Percentiles rank a stretch among this genome's conserved stretches.
These are phyloP conservation scores for Stylophora pistillata DNA, from an alignment of 64 coral and sea anemone species.

Conservation along the genomic window DNA sequence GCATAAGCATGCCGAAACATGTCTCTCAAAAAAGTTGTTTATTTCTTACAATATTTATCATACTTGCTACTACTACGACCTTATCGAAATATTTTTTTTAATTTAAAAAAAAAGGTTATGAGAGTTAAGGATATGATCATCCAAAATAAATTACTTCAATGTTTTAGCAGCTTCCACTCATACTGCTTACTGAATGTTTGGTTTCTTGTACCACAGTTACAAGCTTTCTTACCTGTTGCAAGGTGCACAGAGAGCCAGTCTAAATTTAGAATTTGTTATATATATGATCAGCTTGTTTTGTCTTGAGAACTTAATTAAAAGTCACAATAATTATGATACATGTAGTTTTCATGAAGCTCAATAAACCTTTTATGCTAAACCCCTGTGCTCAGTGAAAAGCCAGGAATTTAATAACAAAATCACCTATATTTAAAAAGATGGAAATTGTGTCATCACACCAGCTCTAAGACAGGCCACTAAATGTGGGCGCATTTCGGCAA, in stretches of 20 bases:
- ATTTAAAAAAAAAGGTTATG: constrained; percentile 57
- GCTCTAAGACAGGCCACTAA: constrained; percentile 15
- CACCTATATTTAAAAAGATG: constrained; percentile 13
- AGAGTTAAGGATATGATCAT: constrained; percentile 27
- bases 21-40: too few relatives aligned
- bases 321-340: not conserved
- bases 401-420: not conserved
- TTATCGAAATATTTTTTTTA: too few relatives aligned
- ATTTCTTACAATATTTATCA: too few relatives aligned
- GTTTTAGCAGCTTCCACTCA: not conserved
- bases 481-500: too few relatives aligned
- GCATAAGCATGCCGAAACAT: too few relatives aligned
- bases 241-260: too few relatives aligned
- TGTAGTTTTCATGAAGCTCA: not conserved
- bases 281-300: constrained; percentile 9
- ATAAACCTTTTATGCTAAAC: not conserved
- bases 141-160: constrained; percentile 22
- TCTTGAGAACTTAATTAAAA: not conserved
- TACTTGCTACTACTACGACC: too few relatives aligned
- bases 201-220: too few relatives aligned
- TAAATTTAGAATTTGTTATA: too few relatives aligned
- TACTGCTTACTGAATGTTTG: too few relatives aligned
- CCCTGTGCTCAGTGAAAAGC: not conserved
- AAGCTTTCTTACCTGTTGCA: too few relatives aligned
- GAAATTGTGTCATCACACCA: constrained; percentile 27